Conservation (phyloP, 2,888 invertebrate genomes). For the Maniola hyperantus region DNA sequence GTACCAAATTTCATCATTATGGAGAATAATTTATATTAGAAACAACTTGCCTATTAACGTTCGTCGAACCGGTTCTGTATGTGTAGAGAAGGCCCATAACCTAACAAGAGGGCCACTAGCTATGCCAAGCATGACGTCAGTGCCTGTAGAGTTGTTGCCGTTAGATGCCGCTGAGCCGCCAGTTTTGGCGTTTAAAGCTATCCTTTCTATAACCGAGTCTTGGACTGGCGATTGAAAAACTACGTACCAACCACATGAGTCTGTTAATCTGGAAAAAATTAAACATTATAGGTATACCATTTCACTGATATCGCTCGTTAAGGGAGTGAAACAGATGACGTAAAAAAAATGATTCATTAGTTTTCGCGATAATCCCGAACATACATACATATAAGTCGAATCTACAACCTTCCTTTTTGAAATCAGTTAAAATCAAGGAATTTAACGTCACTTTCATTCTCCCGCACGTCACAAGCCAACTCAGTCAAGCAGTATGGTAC, state of each 20-base stretch:
- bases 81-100: constrained; percentile 77
- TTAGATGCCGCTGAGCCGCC: constrained; percentile 64
- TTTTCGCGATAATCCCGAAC: too few species aligned
- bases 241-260: constrained; percentile 98
- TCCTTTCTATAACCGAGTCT: constrained; percentile 93
- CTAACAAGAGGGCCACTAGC: constrained; percentile 75
- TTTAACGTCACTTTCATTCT: too few species aligned
- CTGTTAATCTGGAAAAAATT: constrained; percentile 87
- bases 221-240: constrained; percentile 97
- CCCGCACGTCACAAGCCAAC: too few species aligned
- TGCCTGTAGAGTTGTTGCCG: constrained; percentile 63
- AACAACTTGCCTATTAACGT: constrained; percentile 67
- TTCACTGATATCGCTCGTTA: too few species aligned
- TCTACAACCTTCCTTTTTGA: too few species aligned
- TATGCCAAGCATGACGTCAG: constrained; percentile 77
- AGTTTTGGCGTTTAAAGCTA: constrained; percentile 92
- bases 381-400: too few species aligned
- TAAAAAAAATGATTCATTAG: too few species aligned
- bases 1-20: too few species aligned
- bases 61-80: constrained; percentile 75
- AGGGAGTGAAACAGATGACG: too few species aligned
- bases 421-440: too few species aligned
- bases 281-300: neutral
- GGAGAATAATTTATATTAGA: too few species aligned
- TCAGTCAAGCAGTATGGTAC: too few species aligned